Conservation (phyloP, 2,113 vertebrate genomes). For the Datnioides undecimradiatus region DNA sequence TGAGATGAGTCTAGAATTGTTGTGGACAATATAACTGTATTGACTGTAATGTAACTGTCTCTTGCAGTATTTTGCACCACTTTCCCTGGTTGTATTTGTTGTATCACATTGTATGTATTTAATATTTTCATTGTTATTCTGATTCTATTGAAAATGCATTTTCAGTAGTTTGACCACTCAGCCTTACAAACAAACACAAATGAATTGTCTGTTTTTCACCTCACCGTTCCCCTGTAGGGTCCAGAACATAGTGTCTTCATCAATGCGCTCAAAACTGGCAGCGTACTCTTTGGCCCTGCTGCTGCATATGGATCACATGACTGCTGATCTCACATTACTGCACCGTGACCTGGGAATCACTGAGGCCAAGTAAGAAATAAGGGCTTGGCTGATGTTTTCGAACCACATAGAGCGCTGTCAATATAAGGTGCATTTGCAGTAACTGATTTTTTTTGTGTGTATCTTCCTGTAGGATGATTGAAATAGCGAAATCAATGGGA, state of each 20-base stretch:
- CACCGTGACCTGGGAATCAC: slow-evolving; percentile 81
- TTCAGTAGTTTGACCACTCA: background rate
- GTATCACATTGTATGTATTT: background rate
- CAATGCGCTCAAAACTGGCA: slow-evolving; percentile 80
- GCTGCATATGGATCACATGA: slow-evolving; percentile 81
- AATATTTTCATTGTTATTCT: background rate
- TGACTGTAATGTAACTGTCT: too few relatives aligned
- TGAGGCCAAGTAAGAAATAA: slow-evolving; percentile 73
- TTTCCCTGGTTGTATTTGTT: background rate
- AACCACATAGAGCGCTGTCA: background rate
- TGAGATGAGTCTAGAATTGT: too few relatives aligned
- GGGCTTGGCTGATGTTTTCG: too few relatives aligned
- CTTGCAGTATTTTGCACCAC: background rate
- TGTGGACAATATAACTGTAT: too few relatives aligned
- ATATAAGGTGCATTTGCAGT: background rate
- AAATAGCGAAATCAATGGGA: slow-evolving; percentile 92
- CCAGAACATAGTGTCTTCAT: slow-evolving; percentile 69
- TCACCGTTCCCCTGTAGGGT: slow-evolving; percentile 62
- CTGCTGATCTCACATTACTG: slow-evolving; percentile 80
- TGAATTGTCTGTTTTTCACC: background rate
- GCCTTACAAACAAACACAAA: background rate
- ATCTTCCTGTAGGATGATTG: slow-evolving; percentile 80
- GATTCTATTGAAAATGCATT: background rate
- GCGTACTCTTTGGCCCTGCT: slow-evolving; percentile 80
- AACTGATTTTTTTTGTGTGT: background rate